Base-by-base conservation (phyloP, 2,797 vertebrate species). In the Loris lydekkerianus region DNA sequence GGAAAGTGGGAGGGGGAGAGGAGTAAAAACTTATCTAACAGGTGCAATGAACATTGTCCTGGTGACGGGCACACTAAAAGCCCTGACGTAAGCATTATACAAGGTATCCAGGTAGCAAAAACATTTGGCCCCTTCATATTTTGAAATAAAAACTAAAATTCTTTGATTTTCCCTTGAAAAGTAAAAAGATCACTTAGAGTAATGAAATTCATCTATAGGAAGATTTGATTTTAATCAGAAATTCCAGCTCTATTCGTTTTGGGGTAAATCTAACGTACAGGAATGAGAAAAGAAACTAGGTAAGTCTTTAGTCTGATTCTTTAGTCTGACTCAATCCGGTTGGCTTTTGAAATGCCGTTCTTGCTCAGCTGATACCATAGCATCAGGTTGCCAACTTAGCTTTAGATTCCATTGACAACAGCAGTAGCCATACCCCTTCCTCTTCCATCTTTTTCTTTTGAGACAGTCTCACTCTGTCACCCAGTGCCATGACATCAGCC, bases 171-270 rank as follows among this genome's bases (percentile, higher is more conserved):
- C 70, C 34, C 60, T 88, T 80, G 34, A 87, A 76, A 94, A 90
- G 37, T 75, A 86, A 81, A 70, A 53, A 70, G 15, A 4, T n/a
- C 11, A 4, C 72, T 87, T 88, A 29, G 6, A 65, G 40, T 72
- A 88, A 93, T 72, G 58, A 60, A 76, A 65, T 80, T 76, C 29
- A 81, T 67, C 49, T 78, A 29, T 10, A 53, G 21, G 49, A 91
- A 93, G 56, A 60, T 58, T 69, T 76, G 70, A 10, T 69, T 95
- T 95, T 81, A 56, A 93, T 84, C 31, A 58, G 58, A 78, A 90
- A 86, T 73, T 67, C 7, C 78, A 91, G 29, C 13, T 82, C 40
- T 43, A 18, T 58, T 46, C n/a, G 81, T 93, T 93, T 80, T 34
- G 53, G 82, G 92, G 72, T 49, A 61, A 86, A 92, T 43, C 25